These are phyloP conservation scores for Chrysaora quinquecirrha DNA, from an alignment of 30 jellyfish, hydroid and myxozoan genomes.

Conservation along the genomic window DNA sequence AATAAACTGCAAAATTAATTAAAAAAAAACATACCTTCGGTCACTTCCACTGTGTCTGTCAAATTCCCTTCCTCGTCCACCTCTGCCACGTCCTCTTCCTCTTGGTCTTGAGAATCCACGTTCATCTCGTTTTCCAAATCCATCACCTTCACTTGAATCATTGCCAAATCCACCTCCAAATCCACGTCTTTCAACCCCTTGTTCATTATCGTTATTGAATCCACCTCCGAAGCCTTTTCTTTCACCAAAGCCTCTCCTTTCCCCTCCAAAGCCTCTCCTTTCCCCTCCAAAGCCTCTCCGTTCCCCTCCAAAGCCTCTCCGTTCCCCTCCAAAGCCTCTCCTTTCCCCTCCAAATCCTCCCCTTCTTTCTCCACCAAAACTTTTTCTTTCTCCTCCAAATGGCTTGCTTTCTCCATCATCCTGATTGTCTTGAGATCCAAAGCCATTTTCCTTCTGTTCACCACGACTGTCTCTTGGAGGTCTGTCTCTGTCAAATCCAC, in stretches of 20 bases:
- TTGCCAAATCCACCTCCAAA: conserved; percentile 64
- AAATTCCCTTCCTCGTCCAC: conserved; percentile 96
- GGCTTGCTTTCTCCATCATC: conserved; percentile 60
- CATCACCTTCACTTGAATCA: conserved; percentile 3
- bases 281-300: conserved; percentile 64
- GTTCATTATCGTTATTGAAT: conserved; percentile 24
- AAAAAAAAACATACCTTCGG: conserved; percentile 79
- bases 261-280: conserved; percentile 68
- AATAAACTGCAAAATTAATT: too few species aligned
- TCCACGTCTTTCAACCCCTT: conserved; percentile 45
- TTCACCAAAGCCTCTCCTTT: conserved; percentile 60
- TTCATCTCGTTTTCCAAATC: conserved; percentile 52
- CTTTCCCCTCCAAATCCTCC: conserved; percentile 76
- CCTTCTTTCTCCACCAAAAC: conserved; percentile 51
- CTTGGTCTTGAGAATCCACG: conserved; percentile 74
- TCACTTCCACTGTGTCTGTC: conserved; percentile 98
- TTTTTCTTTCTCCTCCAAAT: conserved; percentile 62
- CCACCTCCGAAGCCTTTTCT: conserved; percentile 70
- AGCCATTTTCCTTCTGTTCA: conserved; percentile 36
- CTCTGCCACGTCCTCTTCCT: conserved; percentile 89
- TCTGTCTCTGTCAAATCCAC: conserved; percentile 80
- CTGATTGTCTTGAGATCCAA: conserved; percentile 43
- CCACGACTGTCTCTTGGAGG: conserved; percentile 78
- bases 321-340: too few species aligned
- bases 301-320: conserved; percentile 63